These are phyloP conservation scores for Cyprinodon tularosa DNA, from an alignment of 2,113 vertebrate species.

Conservation along the genomic window DNA sequence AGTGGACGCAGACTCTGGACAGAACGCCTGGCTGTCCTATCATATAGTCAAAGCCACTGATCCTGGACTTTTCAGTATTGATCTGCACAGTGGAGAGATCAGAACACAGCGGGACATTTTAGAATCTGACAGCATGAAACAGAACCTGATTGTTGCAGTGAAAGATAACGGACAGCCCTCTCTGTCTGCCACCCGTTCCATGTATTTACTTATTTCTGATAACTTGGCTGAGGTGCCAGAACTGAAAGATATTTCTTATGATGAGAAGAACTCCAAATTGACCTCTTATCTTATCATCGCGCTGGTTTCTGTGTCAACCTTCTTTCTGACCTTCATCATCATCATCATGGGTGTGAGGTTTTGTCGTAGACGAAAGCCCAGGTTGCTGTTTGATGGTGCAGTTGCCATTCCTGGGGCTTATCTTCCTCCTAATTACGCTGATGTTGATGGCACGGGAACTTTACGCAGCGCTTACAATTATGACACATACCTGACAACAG, in stretches of 20 bases:
- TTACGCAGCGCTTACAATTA: conserved; percentile 72
- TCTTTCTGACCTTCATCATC: conserved; percentile 79
- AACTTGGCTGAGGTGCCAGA: conserved; percentile 80
- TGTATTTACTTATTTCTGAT: conserved; percentile 74
- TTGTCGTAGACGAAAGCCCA: conserved; percentile 61
- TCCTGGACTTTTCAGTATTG: conserved; percentile 16
- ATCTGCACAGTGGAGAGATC: conserved; percentile 14
- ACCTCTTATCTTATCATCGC: conserved; percentile 78
- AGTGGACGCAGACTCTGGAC: conserved; percentile 69
- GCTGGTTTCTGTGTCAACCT: conserved; percentile 62
- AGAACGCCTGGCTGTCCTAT: conserved; percentile 27
- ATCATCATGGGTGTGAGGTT: conserved; percentile 72
- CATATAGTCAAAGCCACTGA: conserved; percentile 13
- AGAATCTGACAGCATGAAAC: conserved; percentile 53
- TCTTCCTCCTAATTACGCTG: conserved; percentile 71
- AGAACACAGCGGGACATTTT: conserved; percentile 8
- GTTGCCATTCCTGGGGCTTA: conserved; percentile 70
- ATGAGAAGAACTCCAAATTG: conserved; percentile 66
- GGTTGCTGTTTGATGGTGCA: conserved; percentile 73
- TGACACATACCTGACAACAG: conserved; percentile 66
- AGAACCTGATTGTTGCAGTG: conserved; percentile 74
- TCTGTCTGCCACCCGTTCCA: conserved; percentile 81
- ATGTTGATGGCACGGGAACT: conserved; percentile 63
- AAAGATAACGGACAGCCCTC: conserved; percentile 74
- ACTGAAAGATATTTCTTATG: conserved; percentile 69